Conservation (phyloP, 2,888 invertebrate genomes). For the Prosapia bicincta region DNA sequence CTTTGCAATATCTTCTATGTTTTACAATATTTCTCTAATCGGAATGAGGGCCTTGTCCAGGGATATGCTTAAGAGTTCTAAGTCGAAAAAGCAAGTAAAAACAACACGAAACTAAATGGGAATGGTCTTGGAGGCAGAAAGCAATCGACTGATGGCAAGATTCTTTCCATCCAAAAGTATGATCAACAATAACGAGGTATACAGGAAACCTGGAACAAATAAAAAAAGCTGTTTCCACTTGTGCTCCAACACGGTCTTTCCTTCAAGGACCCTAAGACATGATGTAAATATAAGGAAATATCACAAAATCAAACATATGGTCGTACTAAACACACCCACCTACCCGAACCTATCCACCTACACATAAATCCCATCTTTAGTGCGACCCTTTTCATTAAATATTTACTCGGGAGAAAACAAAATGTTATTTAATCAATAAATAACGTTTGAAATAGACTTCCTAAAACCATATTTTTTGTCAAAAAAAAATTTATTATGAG, state of each 20-base stretch:
- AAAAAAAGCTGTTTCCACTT: conserved; percentile 4
- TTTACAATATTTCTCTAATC: too few species aligned
- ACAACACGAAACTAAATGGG: conserved; percentile 13
- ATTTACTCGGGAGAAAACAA: not conserved
- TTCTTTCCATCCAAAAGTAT: conserved; percentile 37
- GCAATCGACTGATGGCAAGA: conserved; percentile 36
- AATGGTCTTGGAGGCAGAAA: conserved; percentile 32
- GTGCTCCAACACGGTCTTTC: not conserved
- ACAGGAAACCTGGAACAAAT: conserved; percentile 28
- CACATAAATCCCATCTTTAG: not conserved
- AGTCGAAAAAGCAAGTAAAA: conserved; percentile 10
- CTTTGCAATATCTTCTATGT: too few species aligned
- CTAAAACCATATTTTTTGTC: not conserved
- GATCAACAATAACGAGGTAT: conserved; percentile 40
- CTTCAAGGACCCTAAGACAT: not conserved
- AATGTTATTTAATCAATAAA: not conserved
- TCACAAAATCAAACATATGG: not conserved
- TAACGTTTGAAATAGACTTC: not conserved
- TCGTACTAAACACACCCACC: not conserved
- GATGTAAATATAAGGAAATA: not conserved
- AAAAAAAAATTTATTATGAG: not conserved
- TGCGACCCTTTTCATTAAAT: not conserved
- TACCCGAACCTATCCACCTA: not conserved
- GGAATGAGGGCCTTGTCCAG: conserved; percentile 12
- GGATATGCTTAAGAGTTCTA: too few species aligned